Percentiles rank a stretch among this genome's conserved stretches.
phyloP scores from a whole-genome alignment of 2,113 vertebrate genomes.

The Speoplatyrhinus poulsoni region DNA sequence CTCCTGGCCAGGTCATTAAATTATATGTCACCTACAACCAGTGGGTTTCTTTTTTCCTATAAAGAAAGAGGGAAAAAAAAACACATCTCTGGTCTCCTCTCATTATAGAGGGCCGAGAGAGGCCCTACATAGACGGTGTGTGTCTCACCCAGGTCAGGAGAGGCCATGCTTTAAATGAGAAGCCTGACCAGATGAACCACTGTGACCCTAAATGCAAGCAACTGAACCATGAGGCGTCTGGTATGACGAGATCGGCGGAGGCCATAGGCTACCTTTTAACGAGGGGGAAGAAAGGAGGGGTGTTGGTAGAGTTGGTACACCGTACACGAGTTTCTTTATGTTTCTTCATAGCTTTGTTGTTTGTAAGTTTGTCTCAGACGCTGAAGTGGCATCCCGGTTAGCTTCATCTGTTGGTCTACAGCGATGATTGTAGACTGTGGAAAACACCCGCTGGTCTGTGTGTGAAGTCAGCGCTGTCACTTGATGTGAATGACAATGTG shows the following conservation, averaged over 20 bases:
- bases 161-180: conserved; percentile 35
- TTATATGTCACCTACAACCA: not conserved
- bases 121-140: not conserved
- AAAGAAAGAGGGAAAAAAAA: not conserved
- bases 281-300: too few relatives aligned
- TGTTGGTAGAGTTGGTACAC: too few relatives aligned
- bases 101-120: conserved; percentile 62
- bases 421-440: too few relatives aligned
- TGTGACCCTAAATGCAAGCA: not conserved
- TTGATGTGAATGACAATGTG: not conserved
- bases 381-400: not conserved
- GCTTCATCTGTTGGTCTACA: conserved; percentile 9
- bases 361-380: conserved; percentile 24
- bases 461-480: not conserved
- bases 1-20: not conserved
- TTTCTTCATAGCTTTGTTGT: conserved; percentile 11
- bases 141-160: conserved; percentile 21
- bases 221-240: conserved; percentile 21
- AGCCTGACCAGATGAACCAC: conserved; percentile 43
- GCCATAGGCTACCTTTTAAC: not conserved
- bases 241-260: conserved; percentile 8
- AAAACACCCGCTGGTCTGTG: not conserved
- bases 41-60: too few relatives aligned
- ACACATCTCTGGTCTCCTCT: conserved; percentile 54
- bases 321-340: not conserved